A percentile compares a stretch with the other conserved stretches of the same genome.
phyloP scores from a whole-genome alignment of 2,797 vertebrate genomes.

The Nothura maculosa region DNA sequence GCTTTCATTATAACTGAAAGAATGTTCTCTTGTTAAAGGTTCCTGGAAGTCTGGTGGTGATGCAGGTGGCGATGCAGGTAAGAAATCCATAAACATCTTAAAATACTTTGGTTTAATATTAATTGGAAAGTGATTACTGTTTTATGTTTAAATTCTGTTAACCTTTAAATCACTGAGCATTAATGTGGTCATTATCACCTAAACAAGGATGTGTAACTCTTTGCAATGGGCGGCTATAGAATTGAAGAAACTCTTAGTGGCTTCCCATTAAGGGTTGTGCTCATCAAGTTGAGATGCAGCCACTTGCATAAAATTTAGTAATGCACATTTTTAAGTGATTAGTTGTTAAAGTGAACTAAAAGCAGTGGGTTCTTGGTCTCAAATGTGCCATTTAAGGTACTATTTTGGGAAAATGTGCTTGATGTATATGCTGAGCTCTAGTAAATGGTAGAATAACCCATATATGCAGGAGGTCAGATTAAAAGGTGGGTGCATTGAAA shows the following conservation, averaged over 20 bases:
- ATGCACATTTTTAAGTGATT: not conserved
- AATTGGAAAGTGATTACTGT: not conserved
- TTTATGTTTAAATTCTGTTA: not conserved
- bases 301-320: not conserved
- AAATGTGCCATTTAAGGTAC: not conserved
- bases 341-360: not conserved
- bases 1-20: not conserved
- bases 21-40: slow-evolving; percentile 41
- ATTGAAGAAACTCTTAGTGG: not conserved
- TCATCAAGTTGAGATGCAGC: not conserved
- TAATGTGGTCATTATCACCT: not conserved
- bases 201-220: not conserved
- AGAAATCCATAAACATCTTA: not conserved
- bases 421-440: not conserved
- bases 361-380: not conserved
- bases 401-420: not conserved
- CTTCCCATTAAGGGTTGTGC: not conserved
- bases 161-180: not conserved
- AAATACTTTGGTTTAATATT: not conserved
- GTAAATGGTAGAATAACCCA: not conserved
- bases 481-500: not conserved
- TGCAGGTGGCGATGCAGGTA: slow-evolving; percentile 67
- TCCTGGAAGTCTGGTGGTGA: slow-evolving; percentile 63
- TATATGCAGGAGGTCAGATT: not conserved
- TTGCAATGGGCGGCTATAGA: not conserved